Evolutionary conservation across 2,888 invertebrate species (phyloP).

Genomic region (Synanthedon myopaeformis): DNA sequence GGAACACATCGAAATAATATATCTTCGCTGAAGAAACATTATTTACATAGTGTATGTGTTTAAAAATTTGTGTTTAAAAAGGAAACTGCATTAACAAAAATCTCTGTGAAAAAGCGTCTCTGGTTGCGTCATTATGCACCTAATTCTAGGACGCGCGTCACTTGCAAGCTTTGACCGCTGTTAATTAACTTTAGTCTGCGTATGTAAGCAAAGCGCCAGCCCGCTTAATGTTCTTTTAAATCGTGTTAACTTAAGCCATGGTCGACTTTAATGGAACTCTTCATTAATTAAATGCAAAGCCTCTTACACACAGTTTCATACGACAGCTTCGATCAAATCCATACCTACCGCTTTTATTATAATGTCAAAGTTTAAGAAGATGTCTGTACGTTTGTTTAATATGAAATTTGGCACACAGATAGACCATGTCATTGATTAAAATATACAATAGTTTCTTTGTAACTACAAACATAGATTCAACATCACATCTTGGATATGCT

Average conservation of each 20-base stretch:
- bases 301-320: background rate
- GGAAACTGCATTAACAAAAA: background rate
- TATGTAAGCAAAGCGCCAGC: conserved; percentile 18
- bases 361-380: too few species aligned
- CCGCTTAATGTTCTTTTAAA: conserved; percentile 29
- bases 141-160: background rate
- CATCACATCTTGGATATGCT: too few species aligned
- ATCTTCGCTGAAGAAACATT: too few species aligned
- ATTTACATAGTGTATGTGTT: too few species aligned
- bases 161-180: conserved; percentile 10
- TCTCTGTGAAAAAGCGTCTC: background rate
- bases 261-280: conserved; percentile 20
- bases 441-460: too few species aligned
- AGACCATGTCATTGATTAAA: too few species aligned
- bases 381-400: too few species aligned
- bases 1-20: too few species aligned
- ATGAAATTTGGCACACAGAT: too few species aligned
- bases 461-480: too few species aligned
- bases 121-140: background rate
- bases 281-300: conserved; percentile 22
- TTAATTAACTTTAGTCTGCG: conserved; percentile 27
- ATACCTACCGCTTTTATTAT: too few species aligned
- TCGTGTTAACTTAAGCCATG: conserved; percentile 22
- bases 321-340: too few species aligned
- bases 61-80: background rate